These are phyloP conservation scores for Cephus pulcher DNA, from an alignment of 2,888 invertebrate genomes.

Conservation along the genomic window DNA sequence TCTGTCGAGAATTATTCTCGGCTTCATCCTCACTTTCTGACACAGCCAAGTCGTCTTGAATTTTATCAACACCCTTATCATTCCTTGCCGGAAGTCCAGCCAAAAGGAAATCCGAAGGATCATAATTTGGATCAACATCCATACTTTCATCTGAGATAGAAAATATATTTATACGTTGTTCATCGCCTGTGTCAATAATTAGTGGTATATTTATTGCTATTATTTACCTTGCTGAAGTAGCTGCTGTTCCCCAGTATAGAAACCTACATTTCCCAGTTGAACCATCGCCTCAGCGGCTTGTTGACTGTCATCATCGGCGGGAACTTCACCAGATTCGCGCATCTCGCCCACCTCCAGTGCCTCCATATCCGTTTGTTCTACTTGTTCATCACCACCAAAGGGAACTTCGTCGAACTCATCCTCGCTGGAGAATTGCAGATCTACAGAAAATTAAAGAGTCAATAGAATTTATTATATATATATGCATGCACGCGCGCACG, in stretches of 20 bases:
- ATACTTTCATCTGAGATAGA: slow-evolving; percentile 74
- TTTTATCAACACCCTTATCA: slow-evolving; percentile 69
- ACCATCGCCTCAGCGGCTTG: slow-evolving; percentile 84
- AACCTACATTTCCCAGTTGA: slow-evolving; percentile 76
- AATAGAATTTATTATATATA: background rate
- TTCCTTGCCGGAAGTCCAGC: slow-evolving; percentile 67
- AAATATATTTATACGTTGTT: slow-evolving; percentile 4
- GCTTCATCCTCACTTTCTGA: slow-evolving; percentile 82
- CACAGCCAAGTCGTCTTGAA: slow-evolving; percentile 80
- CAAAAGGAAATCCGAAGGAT: slow-evolving; percentile 86
- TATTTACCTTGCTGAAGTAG: slow-evolving; percentile 60
- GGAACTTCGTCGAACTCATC: slow-evolving; percentile 76
- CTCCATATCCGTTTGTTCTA: slow-evolving; percentile 54
- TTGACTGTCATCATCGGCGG: slow-evolving; percentile 73
- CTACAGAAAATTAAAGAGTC: slow-evolving; percentile 57
- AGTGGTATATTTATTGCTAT: background rate
- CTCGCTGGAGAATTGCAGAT: slow-evolving; percentile 79
- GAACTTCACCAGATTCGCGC: slow-evolving; percentile 53
- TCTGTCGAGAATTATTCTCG: slow-evolving; percentile 42
- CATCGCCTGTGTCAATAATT: background rate
- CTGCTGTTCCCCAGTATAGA: slow-evolving; percentile 69
- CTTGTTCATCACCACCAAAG: slow-evolving; percentile 69
- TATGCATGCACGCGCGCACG: background rate
- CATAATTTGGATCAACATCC: slow-evolving; percentile 85
- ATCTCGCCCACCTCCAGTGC: slow-evolving; percentile 56